A percentile compares a stretch with the other conserved stretches of the same genome.
These are phyloP conservation scores for Eristalis arbustorum DNA, from an alignment of 2,888 invertebrate genomes.

Conservation along the genomic window DNA sequence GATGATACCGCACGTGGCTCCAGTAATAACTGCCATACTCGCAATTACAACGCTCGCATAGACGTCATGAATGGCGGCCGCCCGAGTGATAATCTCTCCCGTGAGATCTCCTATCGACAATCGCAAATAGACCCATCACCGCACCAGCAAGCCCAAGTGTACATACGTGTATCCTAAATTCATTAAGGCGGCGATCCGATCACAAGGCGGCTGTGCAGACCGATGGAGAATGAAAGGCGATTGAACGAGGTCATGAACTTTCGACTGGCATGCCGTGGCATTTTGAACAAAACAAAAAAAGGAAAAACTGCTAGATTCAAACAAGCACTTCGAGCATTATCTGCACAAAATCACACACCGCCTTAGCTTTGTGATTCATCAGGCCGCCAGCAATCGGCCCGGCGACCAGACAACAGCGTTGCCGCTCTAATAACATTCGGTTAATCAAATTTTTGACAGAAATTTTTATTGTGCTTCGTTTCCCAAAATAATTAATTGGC, in stretches of 20 bases:
- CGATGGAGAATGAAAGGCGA: neutral
- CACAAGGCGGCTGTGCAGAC: neutral
- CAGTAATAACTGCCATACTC: neutral
- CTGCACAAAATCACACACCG: neutral
- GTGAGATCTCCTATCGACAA: neutral
- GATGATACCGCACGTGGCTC: neutral
- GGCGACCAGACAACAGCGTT: constrained; percentile 6
- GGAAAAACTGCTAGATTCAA: neutral
- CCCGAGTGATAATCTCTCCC: neutral
- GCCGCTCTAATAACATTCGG: constrained; percentile 44
- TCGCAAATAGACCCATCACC: neutral
- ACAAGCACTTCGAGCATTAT: neutral
- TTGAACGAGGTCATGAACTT: neutral
- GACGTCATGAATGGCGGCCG: neutral
- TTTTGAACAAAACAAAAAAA: neutral
- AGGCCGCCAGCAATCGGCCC: neutral
- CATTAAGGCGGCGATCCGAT: neutral
- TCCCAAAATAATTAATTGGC: constrained; percentile 58
- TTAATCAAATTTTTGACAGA: constrained; percentile 62
- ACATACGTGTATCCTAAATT: neutral
- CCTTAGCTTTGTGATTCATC: neutral
- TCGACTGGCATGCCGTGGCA: neutral
- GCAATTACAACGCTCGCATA: neutral
- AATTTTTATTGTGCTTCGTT: constrained; percentile 37
- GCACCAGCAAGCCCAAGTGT: neutral